Evolutionary conservation across 35 echinoderm and acorn worm species (phyloP).

Genomic region (Holothuria glaberrima): DNA sequence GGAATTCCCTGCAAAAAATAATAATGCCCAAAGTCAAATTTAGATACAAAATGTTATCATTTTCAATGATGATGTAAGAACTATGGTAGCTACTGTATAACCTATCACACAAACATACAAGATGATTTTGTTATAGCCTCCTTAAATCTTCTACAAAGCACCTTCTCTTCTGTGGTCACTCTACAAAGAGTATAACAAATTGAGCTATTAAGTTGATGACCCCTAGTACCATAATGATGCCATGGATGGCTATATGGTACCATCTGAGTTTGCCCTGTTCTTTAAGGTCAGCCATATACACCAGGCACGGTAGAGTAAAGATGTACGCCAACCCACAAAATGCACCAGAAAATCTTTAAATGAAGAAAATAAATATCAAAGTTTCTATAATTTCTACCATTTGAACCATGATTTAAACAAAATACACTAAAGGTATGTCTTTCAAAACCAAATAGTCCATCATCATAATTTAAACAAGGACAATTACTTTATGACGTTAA

Average conservation of each 20-base stretch:
- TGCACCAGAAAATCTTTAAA: slow-evolving; percentile 86
- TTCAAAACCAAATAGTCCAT: too few relatives aligned
- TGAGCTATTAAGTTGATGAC: slow-evolving; percentile 86
- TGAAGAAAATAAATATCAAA: neutral
- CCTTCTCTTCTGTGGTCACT: neutral
- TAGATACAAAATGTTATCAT: too few relatives aligned
- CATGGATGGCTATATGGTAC: slow-evolving; percentile 66
- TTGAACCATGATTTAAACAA: neutral
- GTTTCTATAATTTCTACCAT: too few relatives aligned
- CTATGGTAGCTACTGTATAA: too few relatives aligned
- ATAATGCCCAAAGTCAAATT: too few relatives aligned
- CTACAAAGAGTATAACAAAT: slow-evolving; percentile 70
- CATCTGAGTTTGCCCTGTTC: slow-evolving; percentile 59
- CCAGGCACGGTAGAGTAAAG: slow-evolving; percentile 87
- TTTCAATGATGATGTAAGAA: too few relatives aligned
- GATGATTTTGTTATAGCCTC: too few relatives aligned
- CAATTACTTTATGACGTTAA: too few relatives aligned
- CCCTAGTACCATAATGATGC: slow-evolving; percentile 72
- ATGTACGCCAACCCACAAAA: slow-evolving; percentile 96
- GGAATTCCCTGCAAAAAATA: too few relatives aligned
- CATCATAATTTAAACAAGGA: too few relatives aligned
- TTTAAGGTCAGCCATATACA: slow-evolving; percentile 76
- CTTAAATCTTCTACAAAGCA: neutral
- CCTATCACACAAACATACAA: too few relatives aligned
- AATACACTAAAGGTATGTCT: too few relatives aligned